Percentiles rank a stretch among this genome's conserved stretches.
phyloP scores from a whole-genome alignment of 2,797 vertebrate genomes.

The Choloepus didactylus region DNA sequence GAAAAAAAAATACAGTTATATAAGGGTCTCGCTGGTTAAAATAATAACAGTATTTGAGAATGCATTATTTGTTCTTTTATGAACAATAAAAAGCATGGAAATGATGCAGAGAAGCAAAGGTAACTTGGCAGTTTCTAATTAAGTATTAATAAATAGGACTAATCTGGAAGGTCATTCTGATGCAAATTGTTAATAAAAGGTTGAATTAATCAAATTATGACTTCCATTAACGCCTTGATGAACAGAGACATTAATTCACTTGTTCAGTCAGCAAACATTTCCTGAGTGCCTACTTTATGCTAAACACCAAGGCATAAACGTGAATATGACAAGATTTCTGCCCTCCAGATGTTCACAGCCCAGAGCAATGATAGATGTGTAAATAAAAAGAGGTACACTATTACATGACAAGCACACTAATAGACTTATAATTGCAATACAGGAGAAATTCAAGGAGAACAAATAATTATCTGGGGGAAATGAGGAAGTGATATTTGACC shows the following conservation, averaged over 20 bases:
- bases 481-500: background rate
- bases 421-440: background rate
- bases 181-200: conserved; percentile 56
- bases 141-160: background rate
- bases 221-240: background rate
- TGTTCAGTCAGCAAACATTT: conserved; percentile 51
- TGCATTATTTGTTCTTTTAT: background rate
- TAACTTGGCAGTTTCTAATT: conserved; percentile 26
- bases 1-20: background rate
- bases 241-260: conserved; percentile 57
- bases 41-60: background rate
- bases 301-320: conserved; percentile 59
- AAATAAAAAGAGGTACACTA: conserved; percentile 3
- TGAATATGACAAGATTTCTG: conserved; percentile 60
- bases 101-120: background rate
- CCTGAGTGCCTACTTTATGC: conserved; percentile 32
- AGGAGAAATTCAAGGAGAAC: background rate
- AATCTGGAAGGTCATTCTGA: background rate
- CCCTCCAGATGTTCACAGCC: conserved; percentile 32
- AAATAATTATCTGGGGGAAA: background rate
- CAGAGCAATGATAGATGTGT: background rate
- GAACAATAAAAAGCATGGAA: background rate
- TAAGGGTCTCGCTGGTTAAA: background rate
- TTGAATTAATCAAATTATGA: conserved; percentile 64
- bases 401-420: background rate